These are phyloP conservation scores for Neolamprologus tretocephalus DNA, from an alignment of 2,113 vertebrate species.

Conservation along the genomic window DNA sequence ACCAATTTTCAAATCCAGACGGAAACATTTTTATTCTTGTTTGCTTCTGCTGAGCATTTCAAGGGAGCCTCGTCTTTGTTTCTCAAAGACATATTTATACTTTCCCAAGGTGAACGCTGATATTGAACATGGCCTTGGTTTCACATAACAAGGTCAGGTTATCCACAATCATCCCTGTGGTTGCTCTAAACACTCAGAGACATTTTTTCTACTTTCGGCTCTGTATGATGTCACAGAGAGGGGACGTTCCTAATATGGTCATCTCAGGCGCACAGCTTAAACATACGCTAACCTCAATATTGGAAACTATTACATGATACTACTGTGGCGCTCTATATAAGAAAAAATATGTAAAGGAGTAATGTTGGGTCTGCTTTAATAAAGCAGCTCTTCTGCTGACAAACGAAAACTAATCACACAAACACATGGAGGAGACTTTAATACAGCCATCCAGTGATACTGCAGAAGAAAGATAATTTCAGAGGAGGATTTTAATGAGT, in stretches of 20 bases:
- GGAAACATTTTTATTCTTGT: not conserved
- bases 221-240: not conserved
- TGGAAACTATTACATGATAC: not conserved
- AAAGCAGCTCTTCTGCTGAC: not conserved
- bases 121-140: not conserved
- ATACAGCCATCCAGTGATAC: not conserved
- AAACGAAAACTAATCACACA: not conserved
- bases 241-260: not conserved
- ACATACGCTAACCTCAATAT: not conserved
- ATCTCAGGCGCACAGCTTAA: not conserved
- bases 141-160: not conserved
- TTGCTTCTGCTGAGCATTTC: not conserved
- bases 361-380: not conserved
- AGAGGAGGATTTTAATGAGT: not conserved
- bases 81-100: not conserved
- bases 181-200: not conserved
- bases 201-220: not conserved
- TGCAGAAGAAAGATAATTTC: not conserved
- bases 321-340: not conserved
- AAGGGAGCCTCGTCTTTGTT: not conserved
- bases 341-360: not conserved
- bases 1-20: not conserved
- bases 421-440: not conserved
- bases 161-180: not conserved
- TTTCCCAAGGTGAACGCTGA: accelerated